Percentiles rank a stretch among this genome's conserved stretches.
Evolutionary conservation across 2,888 invertebrate species (phyloP).

Genomic region (Tinea trinotella): DNA sequence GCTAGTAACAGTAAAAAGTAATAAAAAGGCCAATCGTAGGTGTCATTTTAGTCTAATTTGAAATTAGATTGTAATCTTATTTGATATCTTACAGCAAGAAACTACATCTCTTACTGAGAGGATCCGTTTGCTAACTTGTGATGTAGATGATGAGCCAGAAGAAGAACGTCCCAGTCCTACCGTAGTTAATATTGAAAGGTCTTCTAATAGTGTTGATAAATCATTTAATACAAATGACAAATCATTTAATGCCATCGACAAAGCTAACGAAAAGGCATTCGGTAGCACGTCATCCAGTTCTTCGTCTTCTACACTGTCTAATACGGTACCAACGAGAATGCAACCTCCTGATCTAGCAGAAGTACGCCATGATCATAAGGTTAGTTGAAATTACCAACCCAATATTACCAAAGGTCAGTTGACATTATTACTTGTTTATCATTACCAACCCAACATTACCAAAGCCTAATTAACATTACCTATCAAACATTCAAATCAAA

Average conservation of each 20-base stretch:
- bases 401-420: too few species aligned
- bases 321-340: conserved; percentile 43
- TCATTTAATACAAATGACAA: conserved; percentile 62
- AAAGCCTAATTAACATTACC: too few species aligned
- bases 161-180: conserved; percentile 75
- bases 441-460: too few species aligned
- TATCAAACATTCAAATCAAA: too few species aligned
- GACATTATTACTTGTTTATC: too few species aligned
- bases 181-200: conserved; percentile 76
- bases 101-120: conserved; percentile 89
- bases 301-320: conserved; percentile 50
- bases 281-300: conserved; percentile 63
- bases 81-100: conserved; percentile 48
- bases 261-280: conserved; percentile 66
- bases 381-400: too few species aligned
- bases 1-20: too few species aligned
- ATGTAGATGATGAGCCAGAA: conserved; percentile 80
- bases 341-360: conserved; percentile 57
- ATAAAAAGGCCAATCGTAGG: too few species aligned
- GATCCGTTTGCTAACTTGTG: conserved; percentile 88
- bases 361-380: conserved; percentile 58
- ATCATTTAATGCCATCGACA: conserved; percentile 75
- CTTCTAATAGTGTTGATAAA: conserved; percentile 68
- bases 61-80: too few species aligned
- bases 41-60: too few species aligned